Conservation (phyloP, 2,113 vertebrate genomes). For the Neodon shergylaensis region DNA sequence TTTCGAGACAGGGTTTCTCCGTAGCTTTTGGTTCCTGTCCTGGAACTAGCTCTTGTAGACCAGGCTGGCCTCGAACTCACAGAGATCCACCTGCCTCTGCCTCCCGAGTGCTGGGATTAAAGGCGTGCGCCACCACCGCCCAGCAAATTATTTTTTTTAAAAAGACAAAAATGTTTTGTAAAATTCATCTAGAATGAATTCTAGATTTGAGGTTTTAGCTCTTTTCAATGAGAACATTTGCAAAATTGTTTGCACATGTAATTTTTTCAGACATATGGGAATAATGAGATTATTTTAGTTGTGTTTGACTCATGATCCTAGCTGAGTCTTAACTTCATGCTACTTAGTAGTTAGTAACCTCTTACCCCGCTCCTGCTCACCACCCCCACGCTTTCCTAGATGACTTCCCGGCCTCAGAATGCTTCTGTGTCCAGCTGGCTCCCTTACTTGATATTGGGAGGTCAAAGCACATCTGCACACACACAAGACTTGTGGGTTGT, state of each 20-base stretch:
- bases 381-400: background rate
- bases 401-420: background rate
- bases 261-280: background rate
- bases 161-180: background rate
- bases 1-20: too few species aligned
- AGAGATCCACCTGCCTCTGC: too few species aligned
- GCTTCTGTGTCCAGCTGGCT: background rate
- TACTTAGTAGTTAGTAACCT: background rate
- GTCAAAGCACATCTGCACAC: too few species aligned
- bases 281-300: background rate
- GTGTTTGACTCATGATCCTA: background rate
- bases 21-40: too few species aligned
- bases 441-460: too few species aligned
- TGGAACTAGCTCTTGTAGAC: too few species aligned
- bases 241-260: background rate
- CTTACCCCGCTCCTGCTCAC: background rate
- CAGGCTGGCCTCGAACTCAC: too few species aligned
- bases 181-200: background rate
- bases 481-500: background rate
- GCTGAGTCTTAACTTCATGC: background rate
- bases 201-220: background rate
- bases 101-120: too few species aligned
- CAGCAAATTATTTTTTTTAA: too few species aligned
- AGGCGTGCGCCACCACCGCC: too few species aligned
- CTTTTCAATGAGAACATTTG: background rate